Base-by-base conservation (phyloP, 1,140 invertebrate species). In the Hyphantria cunea region DNA sequence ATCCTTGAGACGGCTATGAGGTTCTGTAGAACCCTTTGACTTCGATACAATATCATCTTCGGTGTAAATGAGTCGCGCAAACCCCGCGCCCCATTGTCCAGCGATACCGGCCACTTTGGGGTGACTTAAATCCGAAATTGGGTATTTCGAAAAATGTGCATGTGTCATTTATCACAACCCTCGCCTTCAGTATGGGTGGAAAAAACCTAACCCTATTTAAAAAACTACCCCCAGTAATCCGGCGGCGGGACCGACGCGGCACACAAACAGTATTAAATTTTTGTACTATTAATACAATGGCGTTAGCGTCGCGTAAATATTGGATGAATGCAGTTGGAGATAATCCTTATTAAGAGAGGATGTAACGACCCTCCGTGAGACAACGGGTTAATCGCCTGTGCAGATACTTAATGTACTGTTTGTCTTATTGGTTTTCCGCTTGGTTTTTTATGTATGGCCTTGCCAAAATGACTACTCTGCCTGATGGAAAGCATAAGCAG, bases 121-220 rank as follows among this genome's bases (percentile, higher is more conserved):
- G 87, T 86, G 86, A 91, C 89, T 91, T 91, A 91, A 91, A 91
- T 91, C 90, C 90, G 82, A 91, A 91, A 91, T 91, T 91, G 90
- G 90, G 90, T 91, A 91, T 91, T 91, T 91, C 84, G 86, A 87
- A 82, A 86, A 90, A 91, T 89, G 87, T 89, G 87, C 90, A 91
- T 90, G 89, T 91, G 89, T 91, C 90, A 91, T 91, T 91, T 91
- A 91, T 92, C 89, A 91, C 86, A 68, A 83, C 78, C 87, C 84
- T 80, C 67, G 68, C 63, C 72, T 60, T 3, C 37, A 7, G 37
- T 2, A 3, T 72, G n/a, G n/a, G 68, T 70, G 70, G 73, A 72
- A 82, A 85, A 86, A 84, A 86, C 72, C 75, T 87, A 87, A 85
- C 84, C 86, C 84, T 88, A 84, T 90, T 90, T 86, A 89, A 90